phyloP scores from a whole-genome alignment of 2,113 vertebrate genomes.

The Struthio camelus region DNA sequence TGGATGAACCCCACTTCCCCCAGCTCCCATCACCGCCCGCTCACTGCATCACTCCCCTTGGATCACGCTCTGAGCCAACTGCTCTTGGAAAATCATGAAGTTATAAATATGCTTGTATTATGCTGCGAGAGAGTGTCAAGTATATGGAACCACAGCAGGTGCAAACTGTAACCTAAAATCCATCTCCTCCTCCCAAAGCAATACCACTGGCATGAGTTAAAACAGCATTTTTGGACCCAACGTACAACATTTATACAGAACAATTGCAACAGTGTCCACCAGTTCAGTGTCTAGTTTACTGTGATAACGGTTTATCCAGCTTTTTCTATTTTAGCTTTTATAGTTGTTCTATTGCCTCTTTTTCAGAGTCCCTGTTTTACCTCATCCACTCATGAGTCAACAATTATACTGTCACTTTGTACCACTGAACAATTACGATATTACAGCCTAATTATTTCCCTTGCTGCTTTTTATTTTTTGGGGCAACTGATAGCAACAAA shows the following conservation, averaged over 20 bases:
- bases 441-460: neutral
- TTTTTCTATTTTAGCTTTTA: neutral
- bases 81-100: neutral
- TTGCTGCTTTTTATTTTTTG: neutral
- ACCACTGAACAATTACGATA: neutral
- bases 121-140: too few species aligned
- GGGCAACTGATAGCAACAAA: neutral
- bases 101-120: rapidly evolving
- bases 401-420: neutral
- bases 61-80: neutral
- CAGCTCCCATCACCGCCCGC: neutral
- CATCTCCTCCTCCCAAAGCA: neutral
- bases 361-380: neutral
- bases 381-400: neutral
- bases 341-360: neutral
- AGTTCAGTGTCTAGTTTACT: neutral
- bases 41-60: neutral
- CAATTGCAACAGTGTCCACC: neutral
- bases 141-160: neutral
- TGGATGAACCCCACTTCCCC: neutral
- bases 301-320: neutral
- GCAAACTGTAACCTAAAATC: neutral
- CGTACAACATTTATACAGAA: neutral
- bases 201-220: neutral
- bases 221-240: neutral